A percentile compares a stretch with the other conserved stretches of the same genome.
phyloP scores from a whole-genome alignment of 2,888 invertebrate genomes.

The Colletes collaris region DNA sequence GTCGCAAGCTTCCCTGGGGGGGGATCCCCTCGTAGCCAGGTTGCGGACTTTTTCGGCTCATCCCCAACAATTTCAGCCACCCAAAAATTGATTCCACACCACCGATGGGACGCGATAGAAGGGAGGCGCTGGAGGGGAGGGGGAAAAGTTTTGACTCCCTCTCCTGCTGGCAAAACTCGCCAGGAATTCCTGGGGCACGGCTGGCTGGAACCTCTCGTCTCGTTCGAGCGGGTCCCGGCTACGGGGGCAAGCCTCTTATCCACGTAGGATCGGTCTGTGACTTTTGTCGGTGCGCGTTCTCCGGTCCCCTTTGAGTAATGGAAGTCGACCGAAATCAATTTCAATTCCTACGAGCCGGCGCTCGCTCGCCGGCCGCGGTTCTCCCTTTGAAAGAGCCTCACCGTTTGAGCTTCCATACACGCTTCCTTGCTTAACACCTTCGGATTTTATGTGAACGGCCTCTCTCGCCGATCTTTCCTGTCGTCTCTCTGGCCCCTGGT shows the following conservation, averaged over 20 bases:
- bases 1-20: background rate
- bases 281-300: slow-evolving; percentile 77
- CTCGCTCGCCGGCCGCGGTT: slow-evolving; percentile 52
- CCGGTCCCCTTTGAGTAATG: slow-evolving; percentile 77
- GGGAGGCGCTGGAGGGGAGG: slow-evolving; percentile 16
- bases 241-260: slow-evolving; percentile 71
- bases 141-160: slow-evolving; percentile 43
- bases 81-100: slow-evolving; percentile 46
- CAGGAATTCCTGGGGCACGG: slow-evolving; percentile 75
- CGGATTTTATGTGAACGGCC: slow-evolving; percentile 51
- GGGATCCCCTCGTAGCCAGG: background rate
- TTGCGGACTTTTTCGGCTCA: slow-evolving; percentile 5
- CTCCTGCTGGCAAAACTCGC: slow-evolving; percentile 76
- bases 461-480: slow-evolving; percentile 37
- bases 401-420: slow-evolving; percentile 50
- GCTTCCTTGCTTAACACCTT: slow-evolving; percentile 64
- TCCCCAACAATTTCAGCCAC: slow-evolving; percentile 15
- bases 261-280: slow-evolving; percentile 74
- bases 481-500: slow-evolving; percentile 8
- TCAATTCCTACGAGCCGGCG: slow-evolving; percentile 73
- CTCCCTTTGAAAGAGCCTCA: slow-evolving; percentile 57
- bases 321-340: slow-evolving; percentile 79
- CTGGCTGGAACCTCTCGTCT: slow-evolving; percentile 61
- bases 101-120: slow-evolving; percentile 2
- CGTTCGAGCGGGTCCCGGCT: slow-evolving; percentile 59